phyloP scores from a whole-genome alignment of 2,888 invertebrate genomes.

The Saturnia japonica region DNA sequence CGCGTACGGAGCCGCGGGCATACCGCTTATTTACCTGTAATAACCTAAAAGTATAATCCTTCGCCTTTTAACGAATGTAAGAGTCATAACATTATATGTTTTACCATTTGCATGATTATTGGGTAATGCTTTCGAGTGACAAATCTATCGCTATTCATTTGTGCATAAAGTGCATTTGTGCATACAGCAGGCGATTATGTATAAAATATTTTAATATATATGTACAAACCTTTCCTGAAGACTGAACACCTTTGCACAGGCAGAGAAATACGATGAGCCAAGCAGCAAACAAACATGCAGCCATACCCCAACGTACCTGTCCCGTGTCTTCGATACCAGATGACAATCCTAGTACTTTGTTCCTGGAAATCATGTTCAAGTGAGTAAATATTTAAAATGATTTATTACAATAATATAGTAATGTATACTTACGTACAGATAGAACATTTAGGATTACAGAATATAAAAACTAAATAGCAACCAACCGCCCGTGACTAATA shows the following conservation, averaged over 20 bases:
- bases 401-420: background rate
- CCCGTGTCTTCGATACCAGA: slow-evolving; percentile 88
- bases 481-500: too few species aligned
- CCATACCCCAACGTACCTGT: slow-evolving; percentile 85
- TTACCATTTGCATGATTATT: background rate
- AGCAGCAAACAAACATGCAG: slow-evolving; percentile 87
- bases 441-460: background rate
- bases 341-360: slow-evolving; percentile 86
- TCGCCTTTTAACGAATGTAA: too few species aligned
- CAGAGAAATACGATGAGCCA: slow-evolving; percentile 91
- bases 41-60: too few species aligned
- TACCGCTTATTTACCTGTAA: too few species aligned
- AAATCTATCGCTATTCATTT: background rate
- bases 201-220: background rate
- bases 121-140: background rate
- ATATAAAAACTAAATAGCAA: too few species aligned
- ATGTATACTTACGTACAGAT: background rate
- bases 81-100: too few species aligned
- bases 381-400: background rate
- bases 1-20: too few species aligned
- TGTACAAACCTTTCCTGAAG: slow-evolving; percentile 85
- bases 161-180: background rate
- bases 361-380: slow-evolving; percentile 57
- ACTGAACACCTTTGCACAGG: slow-evolving; percentile 90
- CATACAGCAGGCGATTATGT: background rate